Base-by-base conservation (phyloP, 2,888 invertebrate species). In the Cataglyphis cursor region DNA sequence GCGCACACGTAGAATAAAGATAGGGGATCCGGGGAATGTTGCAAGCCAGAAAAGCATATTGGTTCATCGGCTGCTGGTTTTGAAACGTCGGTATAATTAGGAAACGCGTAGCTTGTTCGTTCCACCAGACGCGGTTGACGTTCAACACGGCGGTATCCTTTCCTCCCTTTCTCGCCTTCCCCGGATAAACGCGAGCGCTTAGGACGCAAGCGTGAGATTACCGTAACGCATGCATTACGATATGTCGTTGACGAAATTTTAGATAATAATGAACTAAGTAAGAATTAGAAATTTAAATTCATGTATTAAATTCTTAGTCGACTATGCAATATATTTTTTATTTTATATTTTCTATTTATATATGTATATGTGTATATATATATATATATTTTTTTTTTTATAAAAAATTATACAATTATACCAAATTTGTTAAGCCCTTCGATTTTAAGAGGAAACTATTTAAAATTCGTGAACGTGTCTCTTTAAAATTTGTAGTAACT, bases 31-130 rank as follows among this genome's bases (percentile, higher is more conserved):
- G 75, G 87, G 83, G 90, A 90, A 86, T 90, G 94, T 93, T 90
- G 93, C 91, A 93, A 94, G 93, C 88, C 92, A 92, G 92, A 93
- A 93, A 94, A 93, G 92, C 91, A 92, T 94, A 94, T 94, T 94
- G 94, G 94, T 94, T 94, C 94, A 94, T 94, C 94, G 94, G 92
- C 93, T 93, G 90, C 44, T 70, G 88, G 90, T 94, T 94, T 94
- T 94, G 94, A 94, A 94, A 94, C 91, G 87, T 89, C 90, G 90
- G 91, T 93, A 92, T 93, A 94, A 94, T 94, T 94, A 94, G 92
- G 93, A 93, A 94, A 94, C 91, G 92, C 90, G 90, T 90, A 91
- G 83, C 44, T 57, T 86, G 81, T 86, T 86, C 85, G 84, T 83
- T 82, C 82, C 84, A 88, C 88, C 85, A 74, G 65, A 24, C 72